These are phyloP conservation scores for Paraescarpia echinospica DNA, from an alignment of 1,140 invertebrate genomes.

Conservation along the genomic window DNA sequence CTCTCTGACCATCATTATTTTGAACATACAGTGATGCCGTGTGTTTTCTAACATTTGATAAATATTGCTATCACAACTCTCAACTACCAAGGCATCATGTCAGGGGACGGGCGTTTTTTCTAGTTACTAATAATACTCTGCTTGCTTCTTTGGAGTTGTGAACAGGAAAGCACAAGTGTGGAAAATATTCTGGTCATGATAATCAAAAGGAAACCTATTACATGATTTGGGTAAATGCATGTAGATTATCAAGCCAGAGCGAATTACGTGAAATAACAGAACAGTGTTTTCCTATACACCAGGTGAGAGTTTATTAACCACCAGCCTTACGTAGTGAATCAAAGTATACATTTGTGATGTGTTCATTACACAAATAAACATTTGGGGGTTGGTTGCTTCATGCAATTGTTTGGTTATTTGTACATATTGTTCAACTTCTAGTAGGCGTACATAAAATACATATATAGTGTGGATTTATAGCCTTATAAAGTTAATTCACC, in stretches of 20 bases:
- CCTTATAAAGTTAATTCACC: too few species aligned
- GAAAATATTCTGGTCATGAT: background rate
- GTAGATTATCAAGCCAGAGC: background rate
- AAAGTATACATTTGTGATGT: background rate
- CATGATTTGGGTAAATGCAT: background rate
- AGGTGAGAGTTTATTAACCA: background rate
- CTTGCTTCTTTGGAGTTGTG: too few species aligned
- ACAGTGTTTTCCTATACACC: background rate
- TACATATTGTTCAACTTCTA: background rate
- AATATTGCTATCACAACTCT: too few species aligned
- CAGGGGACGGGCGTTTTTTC: too few species aligned
- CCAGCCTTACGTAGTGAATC: background rate
- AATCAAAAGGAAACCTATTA: background rate
- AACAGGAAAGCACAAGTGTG: too few species aligned
- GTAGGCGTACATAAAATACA: background rate
- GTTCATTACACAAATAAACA: background rate
- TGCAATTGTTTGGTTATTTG: background rate
- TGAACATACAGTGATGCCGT: too few species aligned
- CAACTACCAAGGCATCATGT: too few species aligned
- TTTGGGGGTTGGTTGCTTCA: background rate
- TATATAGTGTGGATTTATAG: background rate
- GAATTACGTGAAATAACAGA: background rate
- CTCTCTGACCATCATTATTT: too few species aligned
- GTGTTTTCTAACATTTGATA: too few species aligned
- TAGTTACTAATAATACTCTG: too few species aligned